These are phyloP conservation scores for Clarias laeviceps DNA, from an alignment of 2,797 vertebrate genomes.

Conservation along the genomic window DNA sequence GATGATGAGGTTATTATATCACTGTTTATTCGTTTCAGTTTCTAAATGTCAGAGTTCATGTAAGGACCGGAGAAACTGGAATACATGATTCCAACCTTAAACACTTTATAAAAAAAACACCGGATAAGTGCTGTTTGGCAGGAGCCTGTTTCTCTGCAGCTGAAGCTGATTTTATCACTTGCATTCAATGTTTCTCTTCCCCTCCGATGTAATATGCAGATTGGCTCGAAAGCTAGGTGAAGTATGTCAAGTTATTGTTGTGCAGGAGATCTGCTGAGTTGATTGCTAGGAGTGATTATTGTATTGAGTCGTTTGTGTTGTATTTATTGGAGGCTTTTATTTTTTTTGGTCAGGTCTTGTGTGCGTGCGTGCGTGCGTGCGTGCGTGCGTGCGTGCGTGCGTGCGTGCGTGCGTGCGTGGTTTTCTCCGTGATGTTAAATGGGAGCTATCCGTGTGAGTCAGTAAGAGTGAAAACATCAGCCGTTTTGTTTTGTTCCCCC, in stretches of 20 bases:
- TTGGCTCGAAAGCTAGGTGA: not conserved
- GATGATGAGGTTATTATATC: no score
- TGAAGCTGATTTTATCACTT: constrained; percentile 5
- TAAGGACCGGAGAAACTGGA: not conserved
- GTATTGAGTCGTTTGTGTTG: not conserved
- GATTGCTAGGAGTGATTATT: not conserved
- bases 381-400: not conserved
- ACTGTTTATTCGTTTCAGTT: no score
- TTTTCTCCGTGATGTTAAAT: not conserved
- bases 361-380: not conserved
- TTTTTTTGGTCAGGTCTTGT: not conserved
- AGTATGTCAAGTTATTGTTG: not conserved
- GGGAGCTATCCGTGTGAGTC: not conserved
- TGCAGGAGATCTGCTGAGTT: not conserved
- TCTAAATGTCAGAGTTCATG: no score
- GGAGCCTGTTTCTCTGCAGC: not conserved
- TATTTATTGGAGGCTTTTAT: not conserved
- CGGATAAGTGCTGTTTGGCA: not conserved
- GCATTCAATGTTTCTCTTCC: not conserved
- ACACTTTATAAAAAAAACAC: not conserved
- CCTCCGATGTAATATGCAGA: not conserved
- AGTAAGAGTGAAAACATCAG: not conserved
- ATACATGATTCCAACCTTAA: not conserved
- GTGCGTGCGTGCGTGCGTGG: not conserved
- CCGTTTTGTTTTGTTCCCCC: not conserved